Percentiles rank a stretch among this genome's conserved stretches.
Evolutionary conservation across 35 echinoderm and acorn worm genomes (phyloP).

Genomic region (Acanthaster planci): DNA sequence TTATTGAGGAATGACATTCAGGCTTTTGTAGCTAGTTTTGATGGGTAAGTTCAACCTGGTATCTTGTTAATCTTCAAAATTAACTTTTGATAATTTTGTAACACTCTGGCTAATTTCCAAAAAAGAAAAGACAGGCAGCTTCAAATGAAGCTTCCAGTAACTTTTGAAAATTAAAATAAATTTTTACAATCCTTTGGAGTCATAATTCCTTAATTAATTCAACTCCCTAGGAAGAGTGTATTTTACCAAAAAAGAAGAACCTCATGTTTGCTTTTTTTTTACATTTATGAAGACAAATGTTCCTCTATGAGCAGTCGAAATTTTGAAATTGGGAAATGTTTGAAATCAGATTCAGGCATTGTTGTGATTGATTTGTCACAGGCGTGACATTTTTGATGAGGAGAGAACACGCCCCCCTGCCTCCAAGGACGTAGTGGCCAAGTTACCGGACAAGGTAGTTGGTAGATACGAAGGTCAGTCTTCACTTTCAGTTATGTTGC

Average conservation of each 20-base stretch:
- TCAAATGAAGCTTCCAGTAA: no score
- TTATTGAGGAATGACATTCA: not conserved
- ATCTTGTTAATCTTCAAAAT: not conserved
- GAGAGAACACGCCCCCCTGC: slow-evolving; percentile 48
- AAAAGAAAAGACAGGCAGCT: no score
- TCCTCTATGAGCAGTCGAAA: not conserved
- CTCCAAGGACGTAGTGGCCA: slow-evolving; percentile 41
- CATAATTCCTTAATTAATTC: not conserved
- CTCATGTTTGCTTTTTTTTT: not conserved
- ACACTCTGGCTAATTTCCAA: not conserved
- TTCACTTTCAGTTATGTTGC: no score
- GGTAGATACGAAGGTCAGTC: not conserved
- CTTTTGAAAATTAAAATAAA: no score
- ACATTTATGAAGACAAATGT: not conserved
- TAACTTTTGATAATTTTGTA: not conserved
- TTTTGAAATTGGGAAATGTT: not conserved
- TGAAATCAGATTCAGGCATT: not conserved
- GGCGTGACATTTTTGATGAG: not conserved
- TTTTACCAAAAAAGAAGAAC: not conserved
- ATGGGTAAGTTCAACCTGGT: not conserved
- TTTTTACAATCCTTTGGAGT: no score
- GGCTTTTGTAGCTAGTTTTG: not conserved
- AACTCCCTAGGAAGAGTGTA: not conserved
- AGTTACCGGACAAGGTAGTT: slow-evolving; percentile 19
- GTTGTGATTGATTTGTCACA: not conserved